A percentile compares a stretch with the other conserved stretches of the same genome.
Conservation (phyloP, 2,888 invertebrate genomes). For the Podabrus alpinus region DNA sequence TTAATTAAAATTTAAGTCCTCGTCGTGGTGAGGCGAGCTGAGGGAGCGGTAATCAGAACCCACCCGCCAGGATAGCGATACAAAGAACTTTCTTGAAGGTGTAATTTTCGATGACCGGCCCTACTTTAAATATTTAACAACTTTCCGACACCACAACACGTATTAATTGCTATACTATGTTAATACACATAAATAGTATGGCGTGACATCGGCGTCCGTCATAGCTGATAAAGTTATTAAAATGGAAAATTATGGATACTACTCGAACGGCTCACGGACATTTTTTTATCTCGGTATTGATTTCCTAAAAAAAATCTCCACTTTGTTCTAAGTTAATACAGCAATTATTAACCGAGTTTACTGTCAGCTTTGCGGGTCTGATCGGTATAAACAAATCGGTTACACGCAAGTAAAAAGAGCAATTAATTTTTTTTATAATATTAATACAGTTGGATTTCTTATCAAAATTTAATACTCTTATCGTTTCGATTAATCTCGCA, state of each 20-base stretch:
- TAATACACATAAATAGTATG: slow-evolving; percentile 17
- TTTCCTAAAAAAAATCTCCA: background rate
- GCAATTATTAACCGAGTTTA: too few species aligned
- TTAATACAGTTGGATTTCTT: background rate
- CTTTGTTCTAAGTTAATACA: background rate
- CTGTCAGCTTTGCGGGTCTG: background rate
- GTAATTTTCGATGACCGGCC: background rate
- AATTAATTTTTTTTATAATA: background rate
- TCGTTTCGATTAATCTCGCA: background rate
- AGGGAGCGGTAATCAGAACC: too few species aligned
- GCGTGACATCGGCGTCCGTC: slow-evolving; percentile 18
- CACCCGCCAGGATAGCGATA: too few species aligned
- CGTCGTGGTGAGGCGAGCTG: too few species aligned
- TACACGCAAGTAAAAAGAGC: background rate
- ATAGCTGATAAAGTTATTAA: slow-evolving; percentile 15
- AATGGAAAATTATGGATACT: slow-evolving; percentile 12
- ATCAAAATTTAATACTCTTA: background rate
- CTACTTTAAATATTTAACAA: background rate
- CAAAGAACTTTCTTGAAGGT: too few species aligned
- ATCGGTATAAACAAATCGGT: background rate
- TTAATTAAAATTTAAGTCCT: background rate
- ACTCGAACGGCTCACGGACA: background rate
- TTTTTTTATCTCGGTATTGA: background rate
- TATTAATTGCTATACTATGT: slow-evolving; percentile 14
- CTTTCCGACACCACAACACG: background rate